Conservation (phyloP, 2,888 invertebrate species). For the Aspidapion aeneum region DNA sequence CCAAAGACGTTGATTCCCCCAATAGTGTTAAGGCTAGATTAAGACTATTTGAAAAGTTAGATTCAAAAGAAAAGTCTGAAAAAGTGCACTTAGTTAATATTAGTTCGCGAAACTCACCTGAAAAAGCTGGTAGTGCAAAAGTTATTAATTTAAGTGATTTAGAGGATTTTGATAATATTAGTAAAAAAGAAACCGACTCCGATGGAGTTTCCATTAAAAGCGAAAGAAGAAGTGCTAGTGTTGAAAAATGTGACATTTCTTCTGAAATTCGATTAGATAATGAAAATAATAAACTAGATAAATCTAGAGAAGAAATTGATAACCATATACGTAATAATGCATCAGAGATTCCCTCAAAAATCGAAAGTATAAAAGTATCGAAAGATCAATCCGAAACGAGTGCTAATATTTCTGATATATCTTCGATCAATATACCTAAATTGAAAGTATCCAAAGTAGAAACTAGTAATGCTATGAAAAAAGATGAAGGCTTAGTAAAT, state of each 20-base stretch:
- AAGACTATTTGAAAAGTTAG: constrained; percentile 44
- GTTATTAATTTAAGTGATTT: constrained; percentile 26
- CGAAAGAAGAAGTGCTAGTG: neutral
- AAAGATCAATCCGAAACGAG: too few relatives aligned
- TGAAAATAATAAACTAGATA: neutral
- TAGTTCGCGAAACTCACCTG: constrained; percentile 18
- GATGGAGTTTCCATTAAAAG: constrained; percentile 8
- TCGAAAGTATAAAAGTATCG: too few relatives aligned
- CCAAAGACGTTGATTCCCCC: constrained; percentile 43
- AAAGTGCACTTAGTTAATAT: constrained; percentile 25
- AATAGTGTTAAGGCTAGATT: constrained; percentile 44
- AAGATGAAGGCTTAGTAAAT: too few relatives aligned
- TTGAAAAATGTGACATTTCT: neutral
- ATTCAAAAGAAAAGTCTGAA: constrained; percentile 30
- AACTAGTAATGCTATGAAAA: too few relatives aligned
- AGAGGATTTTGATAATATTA: constrained; percentile 27
- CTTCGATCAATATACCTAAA: too few relatives aligned
- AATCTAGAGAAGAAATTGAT: neutral
- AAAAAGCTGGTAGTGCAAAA: constrained; percentile 1
- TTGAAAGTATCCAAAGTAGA: too few relatives aligned
- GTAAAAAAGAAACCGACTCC: constrained; percentile 17
- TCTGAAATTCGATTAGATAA: neutral
- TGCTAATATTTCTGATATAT: too few relatives aligned
- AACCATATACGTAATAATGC: neutral
- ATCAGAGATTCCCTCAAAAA: too few relatives aligned